Conservation (phyloP, 2,888 invertebrate species). For the Pristionchus maxplancki region DNA sequence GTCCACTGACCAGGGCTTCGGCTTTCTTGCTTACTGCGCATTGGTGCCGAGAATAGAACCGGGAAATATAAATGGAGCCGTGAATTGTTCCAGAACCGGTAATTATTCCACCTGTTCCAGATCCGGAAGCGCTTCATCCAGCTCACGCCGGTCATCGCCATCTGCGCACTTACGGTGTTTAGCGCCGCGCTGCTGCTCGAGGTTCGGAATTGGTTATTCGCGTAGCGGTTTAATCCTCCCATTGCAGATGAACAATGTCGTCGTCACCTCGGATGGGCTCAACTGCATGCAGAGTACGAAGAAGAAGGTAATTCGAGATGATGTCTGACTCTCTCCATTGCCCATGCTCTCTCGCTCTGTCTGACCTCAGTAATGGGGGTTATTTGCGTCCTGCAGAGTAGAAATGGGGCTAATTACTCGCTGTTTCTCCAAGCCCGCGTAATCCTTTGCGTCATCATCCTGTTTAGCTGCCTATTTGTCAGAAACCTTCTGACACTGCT, state of each 20-base stretch:
- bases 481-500: slow-evolving; percentile 21
- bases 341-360: slow-evolving; percentile 42
- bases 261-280: slow-evolving; percentile 63
- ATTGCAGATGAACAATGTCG: slow-evolving; percentile 60
- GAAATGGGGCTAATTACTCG: background rate
- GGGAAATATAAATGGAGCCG: background rate
- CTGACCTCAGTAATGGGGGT: background rate
- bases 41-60: background rate
- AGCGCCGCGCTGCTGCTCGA: slow-evolving; percentile 66
- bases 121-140: slow-evolving; percentile 72
- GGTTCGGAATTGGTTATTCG: slow-evolving; percentile 54
- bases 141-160: slow-evolving; percentile 71
- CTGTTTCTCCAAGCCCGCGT: background rate
- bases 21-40: background rate
- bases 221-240: background rate
- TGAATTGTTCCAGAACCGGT: background rate
- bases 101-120: slow-evolving; percentile 54
- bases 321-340: slow-evolving; percentile 7
- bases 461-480: background rate
- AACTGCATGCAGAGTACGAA: slow-evolving; percentile 63
- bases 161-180: slow-evolving; percentile 63
- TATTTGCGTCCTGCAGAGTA: background rate
- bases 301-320: background rate
- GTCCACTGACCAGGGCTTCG: background rate
- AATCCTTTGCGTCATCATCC: background rate